Evolutionary conservation across 2,113 vertebrate species (phyloP).

Genomic region (Calypte anna): DNA sequence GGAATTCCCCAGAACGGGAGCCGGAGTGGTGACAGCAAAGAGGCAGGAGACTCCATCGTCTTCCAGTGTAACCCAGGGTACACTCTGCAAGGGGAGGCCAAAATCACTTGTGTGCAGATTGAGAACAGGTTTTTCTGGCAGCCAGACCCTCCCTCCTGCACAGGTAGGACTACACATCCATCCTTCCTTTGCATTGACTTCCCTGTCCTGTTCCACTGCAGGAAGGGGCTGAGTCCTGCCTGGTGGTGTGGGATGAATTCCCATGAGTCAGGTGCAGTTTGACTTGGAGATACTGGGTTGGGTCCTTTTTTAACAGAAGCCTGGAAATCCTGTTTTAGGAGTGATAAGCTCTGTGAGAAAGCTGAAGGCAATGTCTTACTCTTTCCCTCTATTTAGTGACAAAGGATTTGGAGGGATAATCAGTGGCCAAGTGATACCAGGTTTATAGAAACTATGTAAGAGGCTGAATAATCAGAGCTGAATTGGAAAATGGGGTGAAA

Average conservation of each 20-base stretch:
- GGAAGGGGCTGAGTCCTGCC: not conserved
- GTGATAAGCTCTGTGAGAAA: not conserved
- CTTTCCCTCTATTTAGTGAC: not conserved
- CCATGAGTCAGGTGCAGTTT: rapidly evolving
- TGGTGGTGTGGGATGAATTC: not conserved
- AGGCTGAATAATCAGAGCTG: not conserved
- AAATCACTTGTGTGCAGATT: conserved; percentile 93
- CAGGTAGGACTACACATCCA: conserved; percentile 68
- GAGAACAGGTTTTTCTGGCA: conserved; percentile 98
- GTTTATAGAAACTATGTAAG: not conserved
- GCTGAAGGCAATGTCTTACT: not conserved
- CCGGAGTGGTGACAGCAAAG: conserved; percentile 89
- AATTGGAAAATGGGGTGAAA: not conserved
- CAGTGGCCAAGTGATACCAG: not conserved
- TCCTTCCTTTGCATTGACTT: not conserved
- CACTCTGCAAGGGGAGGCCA: conserved; percentile 86
- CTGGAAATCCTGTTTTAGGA: not conserved
- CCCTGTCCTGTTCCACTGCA: not conserved
- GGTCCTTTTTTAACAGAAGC: not conserved
- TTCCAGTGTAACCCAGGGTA: conserved; percentile 98
- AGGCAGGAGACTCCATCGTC: conserved; percentile 89
- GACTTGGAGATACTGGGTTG: not conserved
- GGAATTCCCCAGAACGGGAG: conserved; percentile 94
- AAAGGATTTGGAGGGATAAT: not conserved
- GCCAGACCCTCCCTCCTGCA: conserved; percentile 92